Percentiles rank a stretch among this genome's conserved stretches.
phyloP scores from a whole-genome alignment of 2,113 vertebrate species.

The Hucho hucho region DNA sequence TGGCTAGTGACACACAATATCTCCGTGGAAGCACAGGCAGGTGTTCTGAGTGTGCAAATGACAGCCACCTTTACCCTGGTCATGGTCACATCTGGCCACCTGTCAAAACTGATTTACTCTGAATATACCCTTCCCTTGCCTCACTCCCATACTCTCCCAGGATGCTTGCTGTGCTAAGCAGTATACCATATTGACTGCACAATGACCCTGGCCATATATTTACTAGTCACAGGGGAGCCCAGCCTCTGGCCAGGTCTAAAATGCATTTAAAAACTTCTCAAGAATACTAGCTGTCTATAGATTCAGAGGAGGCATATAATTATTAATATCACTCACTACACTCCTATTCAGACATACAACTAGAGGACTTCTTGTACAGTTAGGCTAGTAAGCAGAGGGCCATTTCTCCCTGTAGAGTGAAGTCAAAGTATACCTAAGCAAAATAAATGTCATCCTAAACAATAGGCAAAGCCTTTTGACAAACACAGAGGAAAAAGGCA shows the following conservation, averaged over 20 bases:
- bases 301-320: too few species aligned
- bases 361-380: neutral
- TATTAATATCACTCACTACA: too few species aligned
- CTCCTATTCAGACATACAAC: too few species aligned
- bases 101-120: constrained; percentile 2
- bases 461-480: neutral
- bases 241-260: too few species aligned
- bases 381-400: neutral
- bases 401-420: too few species aligned
- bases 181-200: neutral
- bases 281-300: too few species aligned
- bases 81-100: neutral
- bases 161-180: neutral
- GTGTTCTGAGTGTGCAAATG: too few species aligned
- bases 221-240: too few species aligned
- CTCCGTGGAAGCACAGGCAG: neutral
- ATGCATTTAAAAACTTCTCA: too few species aligned
- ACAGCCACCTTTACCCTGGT: neutral
- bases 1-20: neutral
- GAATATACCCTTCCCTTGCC: neutral
- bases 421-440: too few species aligned
- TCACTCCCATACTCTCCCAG: neutral
- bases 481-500: constrained; percentile 74
- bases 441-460: too few species aligned
- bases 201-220: neutral